phyloP scores from a whole-genome alignment of 2,888 invertebrate genomes.

The Caenorhabditis sp. region DNA sequence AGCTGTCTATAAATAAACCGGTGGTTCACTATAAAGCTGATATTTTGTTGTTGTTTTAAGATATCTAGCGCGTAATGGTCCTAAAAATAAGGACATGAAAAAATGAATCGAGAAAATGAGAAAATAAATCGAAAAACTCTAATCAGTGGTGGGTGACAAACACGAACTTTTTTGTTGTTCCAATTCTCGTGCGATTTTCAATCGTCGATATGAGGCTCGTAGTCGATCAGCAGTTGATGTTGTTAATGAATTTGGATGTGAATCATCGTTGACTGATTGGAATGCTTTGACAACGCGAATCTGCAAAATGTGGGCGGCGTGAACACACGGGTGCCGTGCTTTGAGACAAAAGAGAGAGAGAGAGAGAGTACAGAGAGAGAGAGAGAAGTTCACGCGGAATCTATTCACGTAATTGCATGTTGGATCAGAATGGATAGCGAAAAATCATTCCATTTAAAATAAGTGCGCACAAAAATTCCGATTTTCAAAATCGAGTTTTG shows the following conservation, averaged over 20 bases:
- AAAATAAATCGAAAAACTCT: slow-evolving; percentile 2
- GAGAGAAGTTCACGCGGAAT: background rate
- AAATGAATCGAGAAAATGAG: background rate
- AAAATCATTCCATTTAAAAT: background rate
- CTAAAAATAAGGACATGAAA: background rate
- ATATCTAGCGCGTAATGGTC: slow-evolving; percentile 13
- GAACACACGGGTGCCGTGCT: background rate
- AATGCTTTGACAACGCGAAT: slow-evolving; percentile 70
- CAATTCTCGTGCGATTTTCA: slow-evolving; percentile 67
- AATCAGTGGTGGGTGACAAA: slow-evolving; percentile 4
- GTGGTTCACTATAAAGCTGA: slow-evolving; percentile 3
- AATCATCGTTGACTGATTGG: slow-evolving; percentile 61
- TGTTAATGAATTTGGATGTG: slow-evolving; percentile 67
- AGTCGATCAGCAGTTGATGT: slow-evolving; percentile 67
- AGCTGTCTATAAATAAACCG: slow-evolving; percentile 2
- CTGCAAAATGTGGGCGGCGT: slow-evolving; percentile 58
- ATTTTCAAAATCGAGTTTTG: too few species aligned
- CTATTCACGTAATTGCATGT: background rate
- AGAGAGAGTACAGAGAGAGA: background rate
- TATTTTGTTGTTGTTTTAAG: slow-evolving; percentile 5
- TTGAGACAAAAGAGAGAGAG: slow-evolving; percentile 13
- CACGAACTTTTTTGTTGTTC: slow-evolving; percentile 68
- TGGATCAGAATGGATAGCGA: too few species aligned
- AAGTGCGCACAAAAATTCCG: background rate
- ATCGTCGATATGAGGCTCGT: slow-evolving; percentile 64